Evolutionary conservation across 2,888 invertebrate genomes (phyloP), one percentile per base, ranked within the genome.

Genomic region (Melanostoma mellinum): DNA sequence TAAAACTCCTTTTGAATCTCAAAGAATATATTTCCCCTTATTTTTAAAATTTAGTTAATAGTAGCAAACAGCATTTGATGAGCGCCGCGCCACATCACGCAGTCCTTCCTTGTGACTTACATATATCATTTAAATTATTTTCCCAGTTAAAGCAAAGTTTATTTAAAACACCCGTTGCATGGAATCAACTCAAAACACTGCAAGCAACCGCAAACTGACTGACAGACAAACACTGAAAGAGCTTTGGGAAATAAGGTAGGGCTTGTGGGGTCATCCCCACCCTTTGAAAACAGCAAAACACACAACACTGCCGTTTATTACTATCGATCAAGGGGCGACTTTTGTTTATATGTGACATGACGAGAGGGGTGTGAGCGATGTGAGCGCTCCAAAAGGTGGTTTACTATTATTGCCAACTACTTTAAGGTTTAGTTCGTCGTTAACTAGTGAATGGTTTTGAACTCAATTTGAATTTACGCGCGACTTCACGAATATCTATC

Each of bases 361-460:
- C 63, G 33, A 63, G 63, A 63, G 78, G 79, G 82, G 74, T 74
- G 73, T 69, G 68, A 69, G 6, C 36, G 30, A 50, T 33, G 10
- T 6, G 44, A 6, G 44, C 58, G 44, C 60, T 52, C 20, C 20
- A 20, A 20, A 20, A 77, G 79, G 74, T 79, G 84, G 79, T 87
- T 88, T 88, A 86, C 87, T 85, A 87, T 88, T 87, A 87, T 87
- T 85, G 86, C 86, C 85, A 86, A 82, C 86, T 71, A 86, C 86
- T 86, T 87, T 88, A 88, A 85, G 86, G 88, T 89, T 89, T 87
- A 88, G 89, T 89, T 88, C 87, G 72, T 75, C 86, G 65, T 86
- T 87, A 88, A 86, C 88, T 87, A 85, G 88, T 89, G 88, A 88
- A 89, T 89, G 86, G 89, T 87, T 89, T 89, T 88, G 88, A 89